Conservation (phyloP, 2,113 vertebrate genomes). For the Myotis davidii region DNA sequence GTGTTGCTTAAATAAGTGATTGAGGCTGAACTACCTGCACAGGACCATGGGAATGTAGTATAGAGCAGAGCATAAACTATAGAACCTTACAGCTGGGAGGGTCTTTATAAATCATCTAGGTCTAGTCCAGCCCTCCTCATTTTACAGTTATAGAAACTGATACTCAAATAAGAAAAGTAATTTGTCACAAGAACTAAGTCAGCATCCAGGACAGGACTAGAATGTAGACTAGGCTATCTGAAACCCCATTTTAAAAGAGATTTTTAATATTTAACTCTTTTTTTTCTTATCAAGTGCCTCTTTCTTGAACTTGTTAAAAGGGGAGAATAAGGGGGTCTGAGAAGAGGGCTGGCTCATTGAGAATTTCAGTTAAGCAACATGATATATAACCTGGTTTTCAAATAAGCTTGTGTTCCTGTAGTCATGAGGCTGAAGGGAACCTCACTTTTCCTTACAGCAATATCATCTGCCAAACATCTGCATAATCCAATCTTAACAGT, state of each 20-base stretch:
- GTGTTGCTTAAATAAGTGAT: background rate
- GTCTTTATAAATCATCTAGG: conserved; percentile 24
- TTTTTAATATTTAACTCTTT: background rate
- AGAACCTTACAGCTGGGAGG: background rate
- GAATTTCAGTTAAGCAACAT: background rate
- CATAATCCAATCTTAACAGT: background rate
- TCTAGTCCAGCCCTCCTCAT: background rate
- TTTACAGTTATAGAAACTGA: background rate
- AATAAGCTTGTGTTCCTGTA: background rate
- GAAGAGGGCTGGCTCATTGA: background rate
- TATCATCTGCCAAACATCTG: background rate
- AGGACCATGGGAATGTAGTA: background rate
- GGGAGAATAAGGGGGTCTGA: background rate
- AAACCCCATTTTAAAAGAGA: background rate
- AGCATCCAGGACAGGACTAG: background rate
- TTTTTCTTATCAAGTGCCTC: background rate
- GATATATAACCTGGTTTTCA: background rate
- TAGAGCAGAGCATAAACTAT: background rate
- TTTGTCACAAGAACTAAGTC: background rate
- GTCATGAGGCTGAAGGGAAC: background rate
- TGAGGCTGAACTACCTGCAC: background rate
- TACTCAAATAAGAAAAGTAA: conserved; percentile 19
- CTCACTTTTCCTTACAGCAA: background rate
- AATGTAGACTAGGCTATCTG: background rate
- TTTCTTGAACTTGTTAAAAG: background rate